Base-by-base conservation (phyloP, 2,797 vertebrate genomes). In the Botia kubotai region DNA sequence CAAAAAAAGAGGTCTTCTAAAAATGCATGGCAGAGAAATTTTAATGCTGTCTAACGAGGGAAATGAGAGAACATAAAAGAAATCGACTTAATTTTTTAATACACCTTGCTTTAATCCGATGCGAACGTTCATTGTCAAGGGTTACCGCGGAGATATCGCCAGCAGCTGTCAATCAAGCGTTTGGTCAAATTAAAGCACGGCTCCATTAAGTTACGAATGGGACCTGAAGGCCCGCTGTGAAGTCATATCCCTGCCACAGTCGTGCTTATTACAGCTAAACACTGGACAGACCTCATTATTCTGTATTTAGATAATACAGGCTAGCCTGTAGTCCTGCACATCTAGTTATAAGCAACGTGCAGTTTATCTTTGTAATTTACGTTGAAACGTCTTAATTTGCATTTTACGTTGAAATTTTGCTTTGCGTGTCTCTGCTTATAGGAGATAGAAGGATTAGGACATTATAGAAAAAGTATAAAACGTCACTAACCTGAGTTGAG, bases 31-130 rank as follows among this genome's bases (percentile, higher is more conserved):
- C 77, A 46, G 46, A 81, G 77, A 80, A 90, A 93, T 92, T 90
- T 91, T 91, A 92, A 93, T 90, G 86, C 87, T 83, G 72, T 87
- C 87, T 81, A 57, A 89, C 89, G 86, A 66, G 10, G 3, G 71
- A 79, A 83, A 77, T 70, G 52, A 77, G 63, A 12, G 43, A 71
- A 69, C 78, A 77, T 72, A 62, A 53, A 75, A 74, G 82, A 88
- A 92, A 87, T 91, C 91, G 90, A 92, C 92, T 94, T 93, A 91
- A 93, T 94, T 94, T 93, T 93, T 94, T 95, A 94, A 95, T 94
- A 93, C 89, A 93, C 92, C 93, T 93, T 90, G 93, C 91, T 91
- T 92, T 94, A 94, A 93, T 93, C 92, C 93, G 90, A 94, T 93
- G 91, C 92, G 93, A 93, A 94, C 93, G 92, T 93, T 92, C 93